Percentiles rank a stretch among this genome's conserved stretches.
phyloP scores from a whole-genome alignment of 2,888 invertebrate genomes.

The Lacanobia oleracea region DNA sequence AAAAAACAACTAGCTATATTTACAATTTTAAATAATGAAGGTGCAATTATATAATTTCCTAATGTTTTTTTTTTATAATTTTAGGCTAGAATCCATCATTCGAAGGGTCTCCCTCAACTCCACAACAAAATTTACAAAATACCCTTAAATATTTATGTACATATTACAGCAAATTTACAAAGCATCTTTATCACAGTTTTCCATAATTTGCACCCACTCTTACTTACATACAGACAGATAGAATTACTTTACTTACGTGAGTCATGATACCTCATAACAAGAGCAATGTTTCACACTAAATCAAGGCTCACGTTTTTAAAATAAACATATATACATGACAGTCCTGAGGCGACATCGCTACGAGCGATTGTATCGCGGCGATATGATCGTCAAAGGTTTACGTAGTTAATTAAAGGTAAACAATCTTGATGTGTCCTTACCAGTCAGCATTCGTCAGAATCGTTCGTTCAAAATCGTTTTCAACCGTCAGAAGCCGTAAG shows the following conservation, averaged over 20 bases:
- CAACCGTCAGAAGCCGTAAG: no score
- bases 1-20: background rate
- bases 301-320: background rate
- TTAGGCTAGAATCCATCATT: constrained; percentile 25
- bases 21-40: constrained; percentile 4
- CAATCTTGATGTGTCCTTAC: no score
- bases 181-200: constrained; percentile 85
- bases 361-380: no score
- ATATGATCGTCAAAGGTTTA: no score
- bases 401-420: no score
- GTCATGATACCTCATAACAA: background rate
- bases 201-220: constrained; percentile 84
- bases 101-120: constrained; percentile 45
- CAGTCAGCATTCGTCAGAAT: no score
- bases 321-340: background rate
- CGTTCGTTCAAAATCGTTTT: no score
- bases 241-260: background rate
- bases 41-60: background rate
- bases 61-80: background rate
- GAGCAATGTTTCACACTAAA: background rate
- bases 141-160: constrained; percentile 64
- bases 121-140: constrained; percentile 39
- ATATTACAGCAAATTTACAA: constrained; percentile 79
- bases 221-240: constrained; percentile 49
- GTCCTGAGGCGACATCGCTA: no score